A percentile compares a stretch with the other conserved stretches of the same genome.
Conservation (phyloP, 1,140 invertebrate genomes). For the Ips typographus region DNA sequence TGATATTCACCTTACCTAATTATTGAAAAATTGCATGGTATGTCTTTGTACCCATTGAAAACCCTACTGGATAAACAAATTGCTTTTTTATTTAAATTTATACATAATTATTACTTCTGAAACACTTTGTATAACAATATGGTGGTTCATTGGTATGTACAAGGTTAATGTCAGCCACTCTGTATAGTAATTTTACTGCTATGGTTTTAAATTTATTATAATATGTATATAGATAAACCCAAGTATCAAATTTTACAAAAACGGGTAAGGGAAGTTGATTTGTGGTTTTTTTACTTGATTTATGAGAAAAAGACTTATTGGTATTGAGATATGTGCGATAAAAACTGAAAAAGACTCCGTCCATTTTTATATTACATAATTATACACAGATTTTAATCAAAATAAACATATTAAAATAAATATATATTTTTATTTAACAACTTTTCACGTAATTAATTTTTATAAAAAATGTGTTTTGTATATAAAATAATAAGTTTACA, state of each 20-base stretch:
- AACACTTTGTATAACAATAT: too few relatives aligned
- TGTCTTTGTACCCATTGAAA: too few relatives aligned
- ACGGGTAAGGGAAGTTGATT: not conserved
- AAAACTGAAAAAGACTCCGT: slow-evolving; percentile 6
- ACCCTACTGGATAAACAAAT: too few relatives aligned
- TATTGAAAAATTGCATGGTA: too few relatives aligned
- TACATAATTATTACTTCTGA: too few relatives aligned
- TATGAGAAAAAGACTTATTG: slow-evolving; percentile 1
- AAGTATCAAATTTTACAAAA: not conserved
- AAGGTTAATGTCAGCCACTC: not conserved
- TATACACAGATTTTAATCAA: not conserved
- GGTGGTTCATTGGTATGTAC: too few relatives aligned
- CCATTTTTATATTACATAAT: slow-evolving; percentile 1
- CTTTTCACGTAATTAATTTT: not conserved
- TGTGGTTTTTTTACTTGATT: not conserved
- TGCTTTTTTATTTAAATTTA: too few relatives aligned
- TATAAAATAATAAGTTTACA: not conserved
- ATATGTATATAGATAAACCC: not conserved
- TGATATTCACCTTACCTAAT: too few relatives aligned
- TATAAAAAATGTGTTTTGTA: not conserved
- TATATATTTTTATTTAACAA: not conserved
- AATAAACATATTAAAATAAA: not conserved
- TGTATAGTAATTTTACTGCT: not conserved
- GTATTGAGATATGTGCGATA: not conserved
- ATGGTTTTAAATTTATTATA: not conserved